Conservation (phyloP, 2,888 invertebrate species). For the Agelastica alni region DNA sequence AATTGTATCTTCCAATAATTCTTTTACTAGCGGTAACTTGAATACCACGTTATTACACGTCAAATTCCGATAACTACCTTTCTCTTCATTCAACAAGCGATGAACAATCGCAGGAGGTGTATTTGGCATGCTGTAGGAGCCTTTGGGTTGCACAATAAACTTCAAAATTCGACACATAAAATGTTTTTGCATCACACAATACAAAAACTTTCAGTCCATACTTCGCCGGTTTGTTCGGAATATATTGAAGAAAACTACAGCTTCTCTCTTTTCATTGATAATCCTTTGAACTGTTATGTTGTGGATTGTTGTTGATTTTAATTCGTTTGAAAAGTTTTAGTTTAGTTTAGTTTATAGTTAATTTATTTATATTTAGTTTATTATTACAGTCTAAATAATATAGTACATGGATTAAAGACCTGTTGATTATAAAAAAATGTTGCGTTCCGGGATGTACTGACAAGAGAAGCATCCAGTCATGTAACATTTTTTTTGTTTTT, state of each 20-base stretch:
- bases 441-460: too few relatives aligned
- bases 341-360: too few relatives aligned
- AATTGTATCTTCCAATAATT: constrained; percentile 25
- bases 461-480: too few relatives aligned
- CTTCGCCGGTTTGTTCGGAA: constrained; percentile 20
- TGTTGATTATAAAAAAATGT: too few relatives aligned
- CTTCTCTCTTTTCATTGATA: too few relatives aligned
- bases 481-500: too few relatives aligned
- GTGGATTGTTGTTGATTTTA: too few relatives aligned
- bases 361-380: too few relatives aligned
- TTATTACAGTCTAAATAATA: too few relatives aligned
- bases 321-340: too few relatives aligned
- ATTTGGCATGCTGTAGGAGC: constrained; percentile 22
- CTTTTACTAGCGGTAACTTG: constrained; percentile 25
- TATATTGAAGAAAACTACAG: constrained; percentile 14
- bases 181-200: constrained; percentile 14
- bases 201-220: constrained; percentile 19
- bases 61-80: constrained; percentile 32
- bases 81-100: constrained; percentile 20
- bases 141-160: constrained; percentile 10
- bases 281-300: too few relatives aligned
- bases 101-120: constrained; percentile 17
- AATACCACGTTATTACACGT: constrained; percentile 43
- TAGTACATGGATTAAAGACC: too few relatives aligned
- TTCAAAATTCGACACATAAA: constrained; percentile 12